Conservation (phyloP, 2,113 vertebrate species). For the Gadus chalcogrammus region DNA sequence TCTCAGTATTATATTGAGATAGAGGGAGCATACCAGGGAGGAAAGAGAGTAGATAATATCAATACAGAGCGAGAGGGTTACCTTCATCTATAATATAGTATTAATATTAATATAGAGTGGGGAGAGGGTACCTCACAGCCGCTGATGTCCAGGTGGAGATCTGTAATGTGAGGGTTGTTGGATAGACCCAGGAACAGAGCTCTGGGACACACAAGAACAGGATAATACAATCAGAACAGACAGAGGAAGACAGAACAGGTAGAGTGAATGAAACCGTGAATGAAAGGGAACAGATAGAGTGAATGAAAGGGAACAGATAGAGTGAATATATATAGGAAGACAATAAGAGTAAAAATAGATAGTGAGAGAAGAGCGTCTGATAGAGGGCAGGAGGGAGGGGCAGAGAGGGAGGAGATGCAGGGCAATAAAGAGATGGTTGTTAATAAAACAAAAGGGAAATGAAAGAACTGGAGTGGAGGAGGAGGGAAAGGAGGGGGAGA, state of each 20-base stretch:
- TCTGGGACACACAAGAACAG: slow-evolving; percentile 52
- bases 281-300: slow-evolving; percentile 7
- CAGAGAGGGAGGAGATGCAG: slow-evolving; percentile 3
- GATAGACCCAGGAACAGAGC: slow-evolving; percentile 84
- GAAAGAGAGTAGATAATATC: too few relatives aligned
- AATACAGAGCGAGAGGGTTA: too few relatives aligned
- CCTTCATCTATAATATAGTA: too few relatives aligned
- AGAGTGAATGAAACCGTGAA: neutral
- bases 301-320: slow-evolving; percentile 8
- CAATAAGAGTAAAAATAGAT: slow-evolving; percentile 1
- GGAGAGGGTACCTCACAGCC: slow-evolving; percentile 80
- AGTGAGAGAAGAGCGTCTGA: neutral
- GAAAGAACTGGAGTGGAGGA: slow-evolving; percentile 8
- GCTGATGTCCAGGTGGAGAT: slow-evolving; percentile 86
- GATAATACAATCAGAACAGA: slow-evolving; percentile 14
- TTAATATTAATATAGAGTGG: too few relatives aligned
- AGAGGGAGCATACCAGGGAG: too few relatives aligned
- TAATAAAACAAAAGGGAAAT: neutral
- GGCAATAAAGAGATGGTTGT: neutral
- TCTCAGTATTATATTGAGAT: too few relatives aligned
- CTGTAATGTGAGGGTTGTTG: slow-evolving; percentile 84
- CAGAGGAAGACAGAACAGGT: slow-evolving; percentile 6
- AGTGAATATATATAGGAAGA: neutral
- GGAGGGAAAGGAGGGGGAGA: slow-evolving; percentile 24
- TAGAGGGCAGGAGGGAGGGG: neutral